Conservation (phyloP, 2,797 vertebrate genomes). For the Acridotheres tristis region DNA sequence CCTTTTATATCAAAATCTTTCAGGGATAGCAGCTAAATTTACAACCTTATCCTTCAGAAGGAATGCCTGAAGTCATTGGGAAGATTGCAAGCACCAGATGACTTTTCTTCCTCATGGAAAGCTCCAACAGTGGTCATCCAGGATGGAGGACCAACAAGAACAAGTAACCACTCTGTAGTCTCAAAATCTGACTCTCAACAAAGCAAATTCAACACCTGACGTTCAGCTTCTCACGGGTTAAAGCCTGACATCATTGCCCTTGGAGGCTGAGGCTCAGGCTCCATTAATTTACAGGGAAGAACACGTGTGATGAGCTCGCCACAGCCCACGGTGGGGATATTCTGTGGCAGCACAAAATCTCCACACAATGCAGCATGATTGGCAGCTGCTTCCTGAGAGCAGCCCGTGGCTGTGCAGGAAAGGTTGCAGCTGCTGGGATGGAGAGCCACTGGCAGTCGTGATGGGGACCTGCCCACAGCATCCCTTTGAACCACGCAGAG, state of each 20-base stretch:
- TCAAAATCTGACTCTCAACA: neutral
- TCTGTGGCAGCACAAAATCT: neutral
- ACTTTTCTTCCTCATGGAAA: neutral
- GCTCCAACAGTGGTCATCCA: neutral
- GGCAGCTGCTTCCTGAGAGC: constrained; percentile 6
- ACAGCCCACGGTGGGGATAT: neutral
- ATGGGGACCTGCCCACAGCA: neutral
- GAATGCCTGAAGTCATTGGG: neutral
- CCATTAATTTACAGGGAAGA: neutral
- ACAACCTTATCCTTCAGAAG: neutral
- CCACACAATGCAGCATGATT: neutral
- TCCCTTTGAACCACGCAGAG: neutral
- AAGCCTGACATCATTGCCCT: neutral
- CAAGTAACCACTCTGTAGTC: accelerated
- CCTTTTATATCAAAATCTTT: neutral
- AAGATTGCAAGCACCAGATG: neutral
- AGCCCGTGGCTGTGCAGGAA: neutral
- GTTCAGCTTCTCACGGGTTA: neutral
- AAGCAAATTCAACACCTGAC: neutral
- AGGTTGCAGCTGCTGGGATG: constrained; percentile 40
- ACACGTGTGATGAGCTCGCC: neutral
- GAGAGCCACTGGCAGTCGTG: neutral
- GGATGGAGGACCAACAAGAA: neutral
- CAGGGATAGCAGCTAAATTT: neutral
- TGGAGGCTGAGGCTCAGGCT: neutral